These are phyloP conservation scores for Hypomecis atomaria DNA, from an alignment of 2,888 invertebrate genomes.

Conservation along the genomic window DNA sequence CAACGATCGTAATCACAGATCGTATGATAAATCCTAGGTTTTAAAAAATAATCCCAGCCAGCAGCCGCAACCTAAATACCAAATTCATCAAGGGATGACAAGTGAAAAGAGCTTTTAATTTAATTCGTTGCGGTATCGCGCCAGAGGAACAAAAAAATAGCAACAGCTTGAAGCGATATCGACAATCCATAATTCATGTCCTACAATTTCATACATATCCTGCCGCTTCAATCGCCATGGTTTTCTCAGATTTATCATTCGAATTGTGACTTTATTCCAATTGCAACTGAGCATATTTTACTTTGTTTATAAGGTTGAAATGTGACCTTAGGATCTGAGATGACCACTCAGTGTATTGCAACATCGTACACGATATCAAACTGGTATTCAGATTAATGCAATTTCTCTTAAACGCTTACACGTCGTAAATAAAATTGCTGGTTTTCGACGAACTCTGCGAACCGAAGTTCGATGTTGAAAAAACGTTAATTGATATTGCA, in stretches of 20 bases:
- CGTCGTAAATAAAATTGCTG: conserved; percentile 84
- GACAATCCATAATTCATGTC: conserved; percentile 85
- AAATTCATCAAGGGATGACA: conserved; percentile 83
- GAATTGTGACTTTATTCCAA: conserved; percentile 63
- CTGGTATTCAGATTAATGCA: conserved; percentile 84
- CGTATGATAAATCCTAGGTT: not conserved
- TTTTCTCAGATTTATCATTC: conserved; percentile 51
- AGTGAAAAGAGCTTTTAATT: conserved; percentile 85
- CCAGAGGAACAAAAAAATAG: conserved; percentile 79
- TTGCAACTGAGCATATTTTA: conserved; percentile 52
- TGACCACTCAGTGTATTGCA: conserved; percentile 77
- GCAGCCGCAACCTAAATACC: conserved; percentile 69
- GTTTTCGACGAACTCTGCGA: conserved; percentile 68
- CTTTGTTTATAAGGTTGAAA: conserved; percentile 46
- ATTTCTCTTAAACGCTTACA: conserved; percentile 85
- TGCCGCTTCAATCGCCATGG: conserved; percentile 58
- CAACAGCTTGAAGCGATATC: conserved; percentile 85
- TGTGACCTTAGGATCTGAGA: conserved; percentile 52
- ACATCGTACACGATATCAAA: conserved; percentile 83
- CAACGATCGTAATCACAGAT: not conserved
- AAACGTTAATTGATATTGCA: conserved; percentile 73
- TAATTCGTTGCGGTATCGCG: conserved; percentile 84
- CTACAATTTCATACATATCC: conserved; percentile 82
- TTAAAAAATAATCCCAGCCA: conserved; percentile 59
- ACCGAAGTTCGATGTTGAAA: conserved; percentile 67